Conservation (phyloP, 2,113 vertebrate genomes). For the Thryonomys swinderianus region DNA sequence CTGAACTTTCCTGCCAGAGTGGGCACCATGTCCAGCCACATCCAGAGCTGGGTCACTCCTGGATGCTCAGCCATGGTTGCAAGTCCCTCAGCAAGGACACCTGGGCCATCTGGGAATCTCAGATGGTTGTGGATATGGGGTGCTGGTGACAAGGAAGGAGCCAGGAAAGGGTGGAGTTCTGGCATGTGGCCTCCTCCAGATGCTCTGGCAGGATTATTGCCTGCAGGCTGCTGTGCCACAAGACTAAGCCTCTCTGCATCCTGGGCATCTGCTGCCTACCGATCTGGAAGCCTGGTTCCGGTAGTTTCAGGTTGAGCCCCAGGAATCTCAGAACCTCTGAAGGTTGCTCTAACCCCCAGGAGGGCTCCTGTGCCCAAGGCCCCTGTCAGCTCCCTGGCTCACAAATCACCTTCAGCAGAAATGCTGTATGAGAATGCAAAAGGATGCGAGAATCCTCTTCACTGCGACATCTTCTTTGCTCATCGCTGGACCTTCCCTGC, state of each 20-base stretch:
- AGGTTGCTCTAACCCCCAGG: neutral
- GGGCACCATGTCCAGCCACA: neutral
- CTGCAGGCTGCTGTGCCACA: fast-evolving
- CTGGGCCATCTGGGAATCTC: neutral
- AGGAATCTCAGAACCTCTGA: neutral
- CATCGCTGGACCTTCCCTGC: constrained; percentile 86
- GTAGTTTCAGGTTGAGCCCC: neutral
- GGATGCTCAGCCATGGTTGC: no score
- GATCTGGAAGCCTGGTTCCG: neutral
- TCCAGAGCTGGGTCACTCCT: neutral
- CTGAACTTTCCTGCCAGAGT: neutral
- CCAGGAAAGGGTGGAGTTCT: fast-evolving
- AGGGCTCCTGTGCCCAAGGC: neutral
- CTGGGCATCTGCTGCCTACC: neutral
- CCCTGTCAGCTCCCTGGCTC: constrained; percentile 18
- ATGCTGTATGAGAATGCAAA: constrained; percentile 77
- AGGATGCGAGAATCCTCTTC: constrained; percentile 77
- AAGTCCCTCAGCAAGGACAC: neutral
- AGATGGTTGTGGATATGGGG: neutral
- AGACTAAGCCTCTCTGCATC: neutral
- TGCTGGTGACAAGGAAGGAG: neutral
- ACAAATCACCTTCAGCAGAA: constrained; percentile 79
- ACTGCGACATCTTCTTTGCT: constrained; percentile 81
- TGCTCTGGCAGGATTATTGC: neutral
- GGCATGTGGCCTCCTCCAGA: fast-evolving